Percentiles rank a stretch among this genome's conserved stretches.
Conservation (phyloP, 2,797 vertebrate species). For the Sebastiscus albofasciatus region DNA sequence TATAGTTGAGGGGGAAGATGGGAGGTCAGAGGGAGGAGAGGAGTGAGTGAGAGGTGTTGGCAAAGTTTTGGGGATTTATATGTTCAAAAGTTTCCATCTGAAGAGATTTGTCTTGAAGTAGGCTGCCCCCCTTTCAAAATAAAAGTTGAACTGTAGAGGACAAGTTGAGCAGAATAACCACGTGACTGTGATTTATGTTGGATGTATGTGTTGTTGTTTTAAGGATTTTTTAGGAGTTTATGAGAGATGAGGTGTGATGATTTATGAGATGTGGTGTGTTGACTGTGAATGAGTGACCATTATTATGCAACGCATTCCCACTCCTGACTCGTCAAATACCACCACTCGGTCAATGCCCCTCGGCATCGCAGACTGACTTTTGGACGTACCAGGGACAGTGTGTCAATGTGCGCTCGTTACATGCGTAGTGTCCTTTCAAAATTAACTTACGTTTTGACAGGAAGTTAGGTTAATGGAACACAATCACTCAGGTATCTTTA, state of each 20-base stretch:
- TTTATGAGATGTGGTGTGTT: not conserved
- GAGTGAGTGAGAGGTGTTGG: slow-evolving; percentile 11
- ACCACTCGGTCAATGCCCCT: too few relatives aligned
- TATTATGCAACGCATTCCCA: not conserved
- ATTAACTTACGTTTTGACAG: too few relatives aligned
- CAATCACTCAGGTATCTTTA: too few relatives aligned
- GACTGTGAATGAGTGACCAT: not conserved
- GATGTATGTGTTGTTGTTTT: not conserved
- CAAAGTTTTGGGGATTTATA: slow-evolving; percentile 21
- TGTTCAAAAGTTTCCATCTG: slow-evolving; percentile 18
- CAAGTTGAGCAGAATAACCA: not conserved
- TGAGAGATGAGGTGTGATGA: too few relatives aligned
- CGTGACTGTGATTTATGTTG: not conserved
- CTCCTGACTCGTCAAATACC: too few relatives aligned
- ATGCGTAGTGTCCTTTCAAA: too few relatives aligned
- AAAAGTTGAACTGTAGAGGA: not conserved
- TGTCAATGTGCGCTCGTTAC: too few relatives aligned
- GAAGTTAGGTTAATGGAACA: too few relatives aligned
- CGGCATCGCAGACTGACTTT: too few relatives aligned
- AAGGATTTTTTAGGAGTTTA: not conserved
- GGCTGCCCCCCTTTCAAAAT: slow-evolving; percentile 6
- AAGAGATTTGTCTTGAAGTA: slow-evolving; percentile 32
- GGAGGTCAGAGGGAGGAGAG: not conserved
- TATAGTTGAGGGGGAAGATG: not conserved
- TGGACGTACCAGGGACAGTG: too few relatives aligned